Base-by-base conservation (phyloP, 1,140 invertebrate genomes). In the Lepidostoma basale region DNA sequence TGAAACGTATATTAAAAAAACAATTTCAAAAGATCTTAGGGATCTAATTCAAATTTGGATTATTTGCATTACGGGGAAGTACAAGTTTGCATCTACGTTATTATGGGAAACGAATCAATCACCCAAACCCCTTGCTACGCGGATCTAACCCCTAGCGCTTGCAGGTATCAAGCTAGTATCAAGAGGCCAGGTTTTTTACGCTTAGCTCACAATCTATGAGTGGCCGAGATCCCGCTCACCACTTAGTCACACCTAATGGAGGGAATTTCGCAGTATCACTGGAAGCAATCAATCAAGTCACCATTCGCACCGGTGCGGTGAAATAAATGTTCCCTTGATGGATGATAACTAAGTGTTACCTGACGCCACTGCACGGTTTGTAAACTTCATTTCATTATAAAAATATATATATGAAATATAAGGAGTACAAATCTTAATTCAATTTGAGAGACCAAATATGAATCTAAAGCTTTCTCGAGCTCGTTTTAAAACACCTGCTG, bases 291-390 rank as follows among this genome's bases (percentile, higher is more conserved):
- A 64, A 64, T 64, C 62, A 64, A 49, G 39, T 28, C 45, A 12
- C 40, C 40, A 40, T 60, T 42, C 56, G 28, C 39, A 25, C 14
- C 45, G 5, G 45, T 23, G 16, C 22, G 18, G 14, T 23, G 26
- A 30, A 39, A 52, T 52, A 39, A 64, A 39, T 64, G 62, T 64
- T 60, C 33, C 59, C 62, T 28, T 64, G 62, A 64, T 64, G 62
- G 62, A 64, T 64, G 62, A 54, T 64, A 64, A 64, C 25, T 39
- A 52, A 64, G 44, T 64, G 28, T 64, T 64, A 64, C 62, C 62
- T 64, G 62, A 64, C 62, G 20, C 39, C 52, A 25, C 42, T 36
- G 52, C 12, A 16, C 52, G 28, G 30, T 56, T 56, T 56, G 18
- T 56, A 56, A 28, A 49, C 9, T 25, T 22, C 25, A 23, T 12